Conservation (phyloP, 2,113 vertebrate genomes). For the Paradisaea rubra region DNA sequence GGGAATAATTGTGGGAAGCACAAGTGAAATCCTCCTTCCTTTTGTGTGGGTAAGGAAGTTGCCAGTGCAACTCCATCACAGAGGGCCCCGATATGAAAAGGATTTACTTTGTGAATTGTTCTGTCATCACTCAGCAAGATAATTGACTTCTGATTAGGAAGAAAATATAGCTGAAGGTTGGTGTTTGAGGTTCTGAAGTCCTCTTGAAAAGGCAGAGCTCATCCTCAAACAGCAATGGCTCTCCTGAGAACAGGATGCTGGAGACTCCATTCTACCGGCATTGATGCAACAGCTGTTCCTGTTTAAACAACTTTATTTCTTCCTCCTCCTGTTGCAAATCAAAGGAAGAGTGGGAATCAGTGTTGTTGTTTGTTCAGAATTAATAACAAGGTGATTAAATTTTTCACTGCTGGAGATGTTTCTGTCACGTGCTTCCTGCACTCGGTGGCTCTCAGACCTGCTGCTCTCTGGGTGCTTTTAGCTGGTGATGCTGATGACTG, state of each 20-base stretch:
- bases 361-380: background rate
- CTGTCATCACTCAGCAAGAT: background rate
- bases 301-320: slow-evolving; percentile 14
- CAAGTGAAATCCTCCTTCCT: background rate
- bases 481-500: background rate
- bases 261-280: background rate
- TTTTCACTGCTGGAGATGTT: background rate
- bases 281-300: slow-evolving; percentile 26
- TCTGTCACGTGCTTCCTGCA: background rate
- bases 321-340: background rate
- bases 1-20: background rate
- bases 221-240: background rate
- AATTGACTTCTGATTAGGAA: slow-evolving; percentile 11
- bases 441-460: background rate
- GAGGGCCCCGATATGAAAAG: background rate
- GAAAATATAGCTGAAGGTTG: background rate
- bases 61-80: background rate
- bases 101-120: slow-evolving; percentile 7
- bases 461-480: background rate
- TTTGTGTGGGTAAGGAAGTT: background rate
- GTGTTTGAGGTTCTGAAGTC: background rate
- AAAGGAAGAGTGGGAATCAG: background rate
- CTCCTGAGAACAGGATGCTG: background rate
- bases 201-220: slow-evolving; percentile 3
- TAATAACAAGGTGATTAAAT: background rate